Base-by-base conservation (phyloP, 2,113 vertebrate species). In the Uropsilus gracilis region DNA sequence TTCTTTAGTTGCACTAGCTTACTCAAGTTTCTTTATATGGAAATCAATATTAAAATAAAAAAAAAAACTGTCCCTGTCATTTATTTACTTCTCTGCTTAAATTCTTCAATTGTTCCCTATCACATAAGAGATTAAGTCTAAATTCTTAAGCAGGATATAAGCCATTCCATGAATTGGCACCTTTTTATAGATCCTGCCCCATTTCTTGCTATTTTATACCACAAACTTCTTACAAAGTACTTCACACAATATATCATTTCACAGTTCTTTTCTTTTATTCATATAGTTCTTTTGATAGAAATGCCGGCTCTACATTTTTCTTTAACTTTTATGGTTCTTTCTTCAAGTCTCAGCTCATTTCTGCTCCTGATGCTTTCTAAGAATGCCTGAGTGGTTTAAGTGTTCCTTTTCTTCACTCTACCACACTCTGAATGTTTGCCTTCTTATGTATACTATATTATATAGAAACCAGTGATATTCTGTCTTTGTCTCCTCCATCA, bases 181-280 rank as follows among this genome's bases (percentile, higher is more conserved):
- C 18, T n/a, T 80, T 91, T 90, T 50, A 73, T 46, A 92, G 42
- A 63, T 16, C 9, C 12, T 59, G 11, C 50, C 88, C 95, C 85
- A 92, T 95, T 94, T 94, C 68, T 92, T 92, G 66, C 72, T 92
- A 39, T 94, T 95, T 92, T 73, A 69, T 12, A 88, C 28, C 22
- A 85, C 82, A 90, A 80, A 90, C 53, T 73, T 95, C 68, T 77
- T 92, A 73, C 37, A 90, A 96, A 95, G 55, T 82, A 8, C 37
- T 72, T 92, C 30, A 90, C 9, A 86, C 24, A 92, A 73, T 97
- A 37, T 86, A 78, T 94, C 46, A 86, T 81, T 94, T 95, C 86
- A 90, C 44, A 94, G 69, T 78, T 94, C 59, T 93, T 8, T 89
- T 93, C 13, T 93, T 86, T 94, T 95, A 96, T 90, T 94, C 75